These are phyloP conservation scores for Trissoscelio sp. DNA, from an alignment of 2,888 invertebrate genomes.

Conservation along the genomic window DNA sequence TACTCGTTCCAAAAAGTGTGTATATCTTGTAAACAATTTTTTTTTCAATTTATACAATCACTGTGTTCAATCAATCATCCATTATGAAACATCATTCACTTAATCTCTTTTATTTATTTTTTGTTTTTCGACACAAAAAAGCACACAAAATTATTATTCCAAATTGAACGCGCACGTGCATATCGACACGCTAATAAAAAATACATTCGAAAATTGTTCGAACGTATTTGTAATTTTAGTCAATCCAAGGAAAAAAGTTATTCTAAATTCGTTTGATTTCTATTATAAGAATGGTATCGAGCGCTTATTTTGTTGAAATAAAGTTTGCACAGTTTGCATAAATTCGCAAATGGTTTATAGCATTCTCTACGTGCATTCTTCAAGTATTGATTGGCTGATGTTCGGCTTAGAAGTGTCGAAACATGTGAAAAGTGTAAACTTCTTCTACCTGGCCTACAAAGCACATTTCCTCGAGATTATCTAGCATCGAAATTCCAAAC, in stretches of 20 bases:
- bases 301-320: too few relatives aligned
- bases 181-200: not conserved
- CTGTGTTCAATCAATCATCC: not conserved
- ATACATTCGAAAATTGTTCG: not conserved
- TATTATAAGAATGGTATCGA: not conserved
- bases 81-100: not conserved
- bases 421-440: constrained; percentile 11
- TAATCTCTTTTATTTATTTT: too few relatives aligned
- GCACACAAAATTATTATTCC: too few relatives aligned
- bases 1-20: not conserved
- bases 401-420: constrained; percentile 24
- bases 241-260: not conserved
- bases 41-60: not conserved
- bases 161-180: too few relatives aligned
- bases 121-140: too few relatives aligned
- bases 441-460: not conserved
- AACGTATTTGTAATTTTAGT: not conserved
- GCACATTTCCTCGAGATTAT: not conserved
- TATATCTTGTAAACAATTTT: not conserved
- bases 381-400: constrained; percentile 29
- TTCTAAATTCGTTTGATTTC: not conserved
- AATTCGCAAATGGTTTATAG: constrained; percentile 3
- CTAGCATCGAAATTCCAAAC: not conserved
- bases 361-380: constrained; percentile 21
- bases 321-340: not conserved